phyloP scores from a whole-genome alignment of 2,888 invertebrate genomes.

The Oscheius sp. region DNA sequence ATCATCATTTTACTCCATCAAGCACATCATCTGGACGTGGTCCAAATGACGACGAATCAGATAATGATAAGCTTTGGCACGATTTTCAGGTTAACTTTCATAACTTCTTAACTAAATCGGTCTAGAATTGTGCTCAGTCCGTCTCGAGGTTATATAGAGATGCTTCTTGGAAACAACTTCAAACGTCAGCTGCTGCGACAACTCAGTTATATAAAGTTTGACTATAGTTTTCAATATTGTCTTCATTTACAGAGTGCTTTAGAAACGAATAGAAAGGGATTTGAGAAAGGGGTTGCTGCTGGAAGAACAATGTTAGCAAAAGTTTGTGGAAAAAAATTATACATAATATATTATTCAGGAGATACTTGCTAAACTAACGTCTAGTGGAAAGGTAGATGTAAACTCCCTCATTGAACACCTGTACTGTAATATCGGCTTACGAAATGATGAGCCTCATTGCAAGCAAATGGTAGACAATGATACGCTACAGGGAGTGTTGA shows the following conservation, averaged over 20 bases:
- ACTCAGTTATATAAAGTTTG: slow-evolving; percentile 65
- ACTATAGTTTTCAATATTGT: not conserved
- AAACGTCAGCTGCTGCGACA: slow-evolving; percentile 62
- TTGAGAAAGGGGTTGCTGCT: slow-evolving; percentile 56
- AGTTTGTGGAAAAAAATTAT: slow-evolving; percentile 26
- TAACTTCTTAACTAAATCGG: not conserved
- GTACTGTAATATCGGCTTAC: slow-evolving; percentile 39
- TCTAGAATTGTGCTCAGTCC: slow-evolving; percentile 42
- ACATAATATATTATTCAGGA: slow-evolving; percentile 25
- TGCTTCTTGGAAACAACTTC: slow-evolving; percentile 56
- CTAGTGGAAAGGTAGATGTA: slow-evolving; percentile 39
- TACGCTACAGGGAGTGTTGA: slow-evolving; percentile 48
- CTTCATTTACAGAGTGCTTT: slow-evolving; percentile 40
- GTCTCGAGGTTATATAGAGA: slow-evolving; percentile 62
- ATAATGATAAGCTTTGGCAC: slow-evolving; percentile 49
- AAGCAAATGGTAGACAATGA: slow-evolving; percentile 24
- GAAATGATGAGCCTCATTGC: slow-evolving; percentile 15
- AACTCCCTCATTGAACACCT: slow-evolving; percentile 44
- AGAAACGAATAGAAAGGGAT: slow-evolving; percentile 55
- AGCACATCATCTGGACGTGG: not conserved
- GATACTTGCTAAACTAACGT: slow-evolving; percentile 37
- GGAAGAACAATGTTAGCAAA: slow-evolving; percentile 63
- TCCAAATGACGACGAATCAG: slow-evolving; percentile 33
- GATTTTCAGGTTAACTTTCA: slow-evolving; percentile 47
- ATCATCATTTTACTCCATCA: not conserved